These are phyloP conservation scores for Solenopsis invicta DNA, from an alignment of 1,140 invertebrate genomes.

Conservation along the genomic window DNA sequence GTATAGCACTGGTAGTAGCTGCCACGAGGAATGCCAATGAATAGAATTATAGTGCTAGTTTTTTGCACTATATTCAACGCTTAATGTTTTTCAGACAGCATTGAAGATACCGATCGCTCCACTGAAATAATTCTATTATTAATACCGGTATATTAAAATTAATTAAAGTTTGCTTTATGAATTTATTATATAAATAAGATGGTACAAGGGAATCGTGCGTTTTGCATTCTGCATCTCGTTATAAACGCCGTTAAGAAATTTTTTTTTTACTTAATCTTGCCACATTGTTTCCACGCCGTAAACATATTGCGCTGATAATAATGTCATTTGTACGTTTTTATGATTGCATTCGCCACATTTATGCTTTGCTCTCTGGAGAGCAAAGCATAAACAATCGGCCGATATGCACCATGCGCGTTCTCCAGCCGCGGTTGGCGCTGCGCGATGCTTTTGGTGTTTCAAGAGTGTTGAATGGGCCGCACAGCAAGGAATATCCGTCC, in stretches of 20 bases:
- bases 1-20: not conserved
- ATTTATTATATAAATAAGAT: not conserved
- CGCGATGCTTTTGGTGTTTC: conserved; percentile 50
- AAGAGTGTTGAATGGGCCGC: conserved; percentile 73
- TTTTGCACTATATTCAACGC: too few species aligned
- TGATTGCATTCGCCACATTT: not conserved
- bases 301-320: conserved; percentile 13
- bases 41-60: not conserved
- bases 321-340: not conserved
- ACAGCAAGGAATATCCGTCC: conserved; percentile 78
- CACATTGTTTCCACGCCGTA: not conserved
- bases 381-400: conserved; percentile 66
- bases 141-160: not conserved
- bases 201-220: not conserved
- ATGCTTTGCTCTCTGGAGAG: not conserved
- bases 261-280: not conserved
- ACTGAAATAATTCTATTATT: not conserved
- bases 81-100: too few species aligned
- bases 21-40: not conserved
- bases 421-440: conserved; percentile 51
- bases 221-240: not conserved
- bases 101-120: too few species aligned
- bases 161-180: not conserved
- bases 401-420: conserved; percentile 49
- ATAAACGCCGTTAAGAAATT: not conserved